Base-by-base conservation (phyloP, 2,113 vertebrate species). In the Bos javanicus region DNA sequence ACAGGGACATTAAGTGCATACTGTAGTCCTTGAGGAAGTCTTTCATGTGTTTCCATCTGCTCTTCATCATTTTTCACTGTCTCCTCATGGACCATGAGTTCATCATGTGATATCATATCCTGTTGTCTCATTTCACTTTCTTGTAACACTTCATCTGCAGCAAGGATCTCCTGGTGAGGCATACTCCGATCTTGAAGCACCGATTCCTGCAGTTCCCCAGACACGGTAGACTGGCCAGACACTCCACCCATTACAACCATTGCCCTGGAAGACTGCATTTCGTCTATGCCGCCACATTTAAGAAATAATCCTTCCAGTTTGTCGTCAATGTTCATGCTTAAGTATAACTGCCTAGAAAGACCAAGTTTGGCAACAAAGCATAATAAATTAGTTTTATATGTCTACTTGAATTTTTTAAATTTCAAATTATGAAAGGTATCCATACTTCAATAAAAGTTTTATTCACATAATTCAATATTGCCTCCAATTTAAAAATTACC, bases 311-410 rank as follows among this genome's bases (percentile, higher is more conserved):
- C 99, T 98, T 99, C 99, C 98, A 99, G 98, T 98, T 99, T 99
- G 99, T 99, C 99, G 98, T 99, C 99, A 98, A 99, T 99, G 99
- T 99, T 99, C 99, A 99, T 99, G 99, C 99, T 99, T 99, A 99
- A 99, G 98, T 99, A 98, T 98, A 99, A 98, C 98, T 98, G 98
- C 99, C 99, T 99, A 98, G 98, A 99, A 99, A 98, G 97, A 99
- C 98, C 98, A 99, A 98, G 98, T 98, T 98, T 98, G 97, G 98
- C 96, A 99, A 98, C 98, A 98, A 98, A 99, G 98, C 97, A 99
- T 96, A 98, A 98, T 91, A 96, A 98, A 98, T 98, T 98, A 96
- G 96, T 98, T 98, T 98, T 86, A 95, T 83, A 13, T 57, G 82
- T 96, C 97, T 95, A 98, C 46, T 97, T 97, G 33, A 95, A 64